phyloP scores from a whole-genome alignment of 1,140 invertebrate species.

The Melipona quadrifasciata region DNA sequence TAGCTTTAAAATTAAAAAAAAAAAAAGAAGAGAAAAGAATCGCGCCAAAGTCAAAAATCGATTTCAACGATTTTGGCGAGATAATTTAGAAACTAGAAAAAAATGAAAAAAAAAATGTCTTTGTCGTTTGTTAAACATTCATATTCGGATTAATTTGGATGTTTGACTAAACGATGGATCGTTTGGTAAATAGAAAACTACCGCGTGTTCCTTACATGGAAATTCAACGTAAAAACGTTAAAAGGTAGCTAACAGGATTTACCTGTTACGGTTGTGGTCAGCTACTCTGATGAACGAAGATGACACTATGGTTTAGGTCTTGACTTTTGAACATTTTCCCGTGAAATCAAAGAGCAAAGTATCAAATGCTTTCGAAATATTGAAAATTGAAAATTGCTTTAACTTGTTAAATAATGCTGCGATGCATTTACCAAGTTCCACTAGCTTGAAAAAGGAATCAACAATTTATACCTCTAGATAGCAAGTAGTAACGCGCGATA shows the following conservation, averaged over 20 bases:
- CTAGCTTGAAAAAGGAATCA: background rate
- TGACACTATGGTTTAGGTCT: slow-evolving; percentile 39
- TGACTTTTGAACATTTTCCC: background rate
- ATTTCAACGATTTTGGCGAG: too few relatives aligned
- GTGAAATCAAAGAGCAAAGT: background rate
- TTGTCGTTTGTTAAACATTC: too few relatives aligned
- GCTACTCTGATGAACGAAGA: slow-evolving; percentile 50
- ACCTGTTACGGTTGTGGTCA: slow-evolving; percentile 63
- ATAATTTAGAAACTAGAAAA: too few relatives aligned
- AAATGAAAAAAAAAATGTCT: too few relatives aligned
- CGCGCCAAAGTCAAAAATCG: too few relatives aligned
- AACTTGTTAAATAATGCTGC: too few relatives aligned
- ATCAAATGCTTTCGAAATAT: too few relatives aligned
- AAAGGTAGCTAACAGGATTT: slow-evolving; percentile 67
- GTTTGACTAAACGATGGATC: background rate
- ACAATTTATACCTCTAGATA: background rate
- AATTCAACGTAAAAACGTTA: slow-evolving; percentile 74
- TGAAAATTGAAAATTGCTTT: background rate
- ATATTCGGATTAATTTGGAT: too few relatives aligned
- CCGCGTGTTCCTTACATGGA: slow-evolving; percentile 71
- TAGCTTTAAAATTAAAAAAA: background rate
- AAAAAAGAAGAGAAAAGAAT: too few relatives aligned
- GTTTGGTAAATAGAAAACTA: background rate
- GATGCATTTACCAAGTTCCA: too few relatives aligned
- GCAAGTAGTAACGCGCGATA: background rate